phyloP scores from a whole-genome alignment of 2,113 vertebrate species.

The Pelobates fuscus region DNA sequence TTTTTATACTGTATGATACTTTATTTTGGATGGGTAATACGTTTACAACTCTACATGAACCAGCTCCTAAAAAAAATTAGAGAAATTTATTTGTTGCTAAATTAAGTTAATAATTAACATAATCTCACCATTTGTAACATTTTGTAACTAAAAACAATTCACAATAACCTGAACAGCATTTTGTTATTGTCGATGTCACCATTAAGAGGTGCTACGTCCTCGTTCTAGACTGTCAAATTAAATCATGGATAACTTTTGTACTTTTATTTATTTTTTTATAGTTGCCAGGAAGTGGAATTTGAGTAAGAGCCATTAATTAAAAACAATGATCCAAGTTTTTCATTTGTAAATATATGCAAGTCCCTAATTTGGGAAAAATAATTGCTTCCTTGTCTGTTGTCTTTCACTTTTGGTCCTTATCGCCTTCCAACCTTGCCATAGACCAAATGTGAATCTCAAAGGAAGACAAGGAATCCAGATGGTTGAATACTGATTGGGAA shows the following conservation, averaged over 20 bases:
- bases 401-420: slow-evolving; percentile 52
- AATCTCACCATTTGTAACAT: background rate
- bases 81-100: background rate
- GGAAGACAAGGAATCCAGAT: slow-evolving; percentile 49
- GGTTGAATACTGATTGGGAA: slow-evolving; percentile 50
- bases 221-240: slow-evolving; percentile 4
- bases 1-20: background rate
- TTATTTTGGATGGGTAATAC: background rate
- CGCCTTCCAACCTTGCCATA: slow-evolving; percentile 52
- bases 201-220: slow-evolving; percentile 31
- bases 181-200: slow-evolving; percentile 25
- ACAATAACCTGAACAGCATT: background rate
- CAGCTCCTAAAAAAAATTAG: too few relatives aligned
- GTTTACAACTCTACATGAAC: too few relatives aligned
- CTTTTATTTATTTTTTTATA: slow-evolving; percentile 19
- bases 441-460: slow-evolving; percentile 52
- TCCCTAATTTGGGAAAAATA: slow-evolving; percentile 52
- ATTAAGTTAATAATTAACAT: background rate
- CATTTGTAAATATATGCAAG: slow-evolving; percentile 51
- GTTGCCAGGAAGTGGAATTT: slow-evolving; percentile 43
- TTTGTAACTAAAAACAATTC: background rate
- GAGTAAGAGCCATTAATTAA: slow-evolving; percentile 50
- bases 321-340: slow-evolving; percentile 52
- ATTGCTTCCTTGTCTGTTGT: slow-evolving; percentile 52
- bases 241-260: slow-evolving; percentile 17